Evolutionary conservation across 2,113 vertebrate genomes (phyloP).

Genomic region (Neotragus moschatus): DNA sequence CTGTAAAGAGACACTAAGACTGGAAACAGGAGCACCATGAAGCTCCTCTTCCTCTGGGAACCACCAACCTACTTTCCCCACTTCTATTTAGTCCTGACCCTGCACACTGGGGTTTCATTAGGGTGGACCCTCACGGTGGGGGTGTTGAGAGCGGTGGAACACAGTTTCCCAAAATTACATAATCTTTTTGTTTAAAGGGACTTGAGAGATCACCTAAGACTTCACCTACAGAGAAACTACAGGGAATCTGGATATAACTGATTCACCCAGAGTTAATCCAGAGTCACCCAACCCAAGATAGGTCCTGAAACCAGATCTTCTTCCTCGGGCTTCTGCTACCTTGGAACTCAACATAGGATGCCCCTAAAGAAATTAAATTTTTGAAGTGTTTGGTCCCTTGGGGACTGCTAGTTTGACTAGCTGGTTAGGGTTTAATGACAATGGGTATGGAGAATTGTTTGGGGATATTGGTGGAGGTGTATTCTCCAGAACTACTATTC

Average conservation of each 20-base stretch:
- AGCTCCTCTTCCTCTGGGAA: background rate
- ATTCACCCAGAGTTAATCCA: background rate
- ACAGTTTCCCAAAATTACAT: background rate
- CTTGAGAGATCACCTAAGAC: background rate
- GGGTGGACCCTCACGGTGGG: background rate
- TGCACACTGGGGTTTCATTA: background rate
- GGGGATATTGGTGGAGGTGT: background rate
- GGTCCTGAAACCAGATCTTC: background rate
- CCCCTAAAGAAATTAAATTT: background rate
- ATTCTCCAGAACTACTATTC: background rate
- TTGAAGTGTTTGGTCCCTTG: background rate
- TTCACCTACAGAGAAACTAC: background rate
- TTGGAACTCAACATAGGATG: background rate
- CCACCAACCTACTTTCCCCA: fast-evolving
- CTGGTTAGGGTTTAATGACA: background rate
- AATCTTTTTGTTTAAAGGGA: background rate
- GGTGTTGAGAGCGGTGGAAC: background rate
- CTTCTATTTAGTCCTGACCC: background rate
- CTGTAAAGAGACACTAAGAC: background rate
- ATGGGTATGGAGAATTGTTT: background rate
- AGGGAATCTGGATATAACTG: background rate
- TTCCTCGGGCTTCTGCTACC: background rate
- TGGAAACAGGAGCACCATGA: fast-evolving
- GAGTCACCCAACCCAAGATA: background rate
- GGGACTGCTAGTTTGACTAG: background rate